Evolutionary conservation across 2,797 vertebrate species (phyloP), one percentile per base, ranked within the genome.

Genomic region (Molossus molossus): DNA sequence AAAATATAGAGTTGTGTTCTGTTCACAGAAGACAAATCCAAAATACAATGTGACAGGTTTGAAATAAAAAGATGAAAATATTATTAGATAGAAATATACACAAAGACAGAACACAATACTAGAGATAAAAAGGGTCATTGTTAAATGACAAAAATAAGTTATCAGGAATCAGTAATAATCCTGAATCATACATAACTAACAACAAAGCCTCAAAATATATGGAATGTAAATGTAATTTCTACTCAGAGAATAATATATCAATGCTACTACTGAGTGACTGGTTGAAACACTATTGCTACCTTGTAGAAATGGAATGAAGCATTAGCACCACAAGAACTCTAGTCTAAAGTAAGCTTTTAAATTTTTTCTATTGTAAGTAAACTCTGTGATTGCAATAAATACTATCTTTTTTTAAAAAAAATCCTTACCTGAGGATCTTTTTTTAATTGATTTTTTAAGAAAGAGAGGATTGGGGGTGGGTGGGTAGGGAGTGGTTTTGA

Each of bases 121-220:
- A 75, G n/a, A 82, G 77, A 93, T 82, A 88, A 82, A 82, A 27
- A 87, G 8, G 11, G 27, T 73, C 15, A 87, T 87, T 87, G 65
- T 29, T 89, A 73, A 91, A 91, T 14, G 23, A 91, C 6, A 25
- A 75, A 57, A 60, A 86, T 23, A 29, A 29, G 70, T 94, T 62
- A 72, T 85, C 11, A 57, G 48, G 64, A 90, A 72, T 40, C 40
- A 81, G 23, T 82, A 60, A 82, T 87, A 82, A 75, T 81, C 18
- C n/a, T 40, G 50, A 95, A 57, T 18, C 60, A 81, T 53, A 82
- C 1, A 75, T 91, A 82, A 60, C 9, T 80, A 81, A 50, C 23
- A 73, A 27, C 10, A 69, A 69, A 40, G 37, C n/a, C n/a, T 76
- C 60, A 87, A 91, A 81, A 53, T 55, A 95, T 12, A 60, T 40